Conservation (phyloP, 2,113 vertebrate species). For the Phalacrocorax carbo region DNA sequence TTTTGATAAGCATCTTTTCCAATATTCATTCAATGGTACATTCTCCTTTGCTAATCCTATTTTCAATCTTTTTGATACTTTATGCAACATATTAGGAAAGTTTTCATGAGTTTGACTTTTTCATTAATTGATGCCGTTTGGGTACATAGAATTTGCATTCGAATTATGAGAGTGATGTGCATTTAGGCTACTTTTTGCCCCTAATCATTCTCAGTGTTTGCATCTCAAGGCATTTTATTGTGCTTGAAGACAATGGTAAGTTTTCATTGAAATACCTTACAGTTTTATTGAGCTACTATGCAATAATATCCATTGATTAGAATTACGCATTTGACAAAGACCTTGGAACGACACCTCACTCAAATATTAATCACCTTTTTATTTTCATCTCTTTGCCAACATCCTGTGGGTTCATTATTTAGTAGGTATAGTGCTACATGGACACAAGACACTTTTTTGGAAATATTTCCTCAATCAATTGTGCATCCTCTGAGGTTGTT, state of each 20-base stretch:
- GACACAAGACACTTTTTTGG: background rate
- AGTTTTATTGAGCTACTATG: background rate
- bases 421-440: background rate
- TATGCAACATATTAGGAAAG: background rate
- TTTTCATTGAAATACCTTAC: background rate
- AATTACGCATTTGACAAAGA: background rate
- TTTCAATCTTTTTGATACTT: conserved; percentile 6
- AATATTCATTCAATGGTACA: background rate
- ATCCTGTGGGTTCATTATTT: conserved; percentile 2
- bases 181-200: background rate
- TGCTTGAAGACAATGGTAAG: background rate
- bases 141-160: background rate
- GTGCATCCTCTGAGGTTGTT: background rate
- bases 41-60: background rate
- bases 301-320: background rate
- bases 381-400: background rate
- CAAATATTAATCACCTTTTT: background rate
- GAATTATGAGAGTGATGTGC: background rate
- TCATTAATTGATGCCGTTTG: background rate
- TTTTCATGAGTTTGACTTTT: background rate
- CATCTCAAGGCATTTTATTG: background rate
- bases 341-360: background rate
- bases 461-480: background rate
- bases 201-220: background rate
- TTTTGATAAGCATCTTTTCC: conserved; percentile 39